Evolutionary conservation across 2,888 invertebrate genomes (phyloP).

Genomic region (Apamea crenata): DNA sequence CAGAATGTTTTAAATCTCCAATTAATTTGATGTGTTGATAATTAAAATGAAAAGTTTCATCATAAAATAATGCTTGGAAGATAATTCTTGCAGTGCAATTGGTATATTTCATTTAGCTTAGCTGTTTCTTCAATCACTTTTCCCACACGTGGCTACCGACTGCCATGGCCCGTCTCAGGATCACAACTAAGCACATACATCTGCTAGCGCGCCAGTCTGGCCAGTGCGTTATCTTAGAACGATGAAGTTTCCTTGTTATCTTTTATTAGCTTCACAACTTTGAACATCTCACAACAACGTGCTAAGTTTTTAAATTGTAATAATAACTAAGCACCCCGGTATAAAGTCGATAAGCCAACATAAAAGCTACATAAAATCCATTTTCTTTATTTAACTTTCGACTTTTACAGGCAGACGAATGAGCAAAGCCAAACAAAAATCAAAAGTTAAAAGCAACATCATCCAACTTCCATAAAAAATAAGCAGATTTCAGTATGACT

Average conservation of each 20-base stretch:
- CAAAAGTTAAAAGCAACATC: conserved; percentile 44
- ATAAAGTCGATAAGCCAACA: conserved; percentile 32
- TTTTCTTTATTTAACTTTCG: conserved; percentile 40
- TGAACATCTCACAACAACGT: conserved; percentile 36
- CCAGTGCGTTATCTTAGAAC: conserved; percentile 20
- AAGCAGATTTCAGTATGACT: conserved; percentile 44
- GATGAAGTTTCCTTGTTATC: conserved; percentile 50
- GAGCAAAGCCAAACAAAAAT: conserved; percentile 33
- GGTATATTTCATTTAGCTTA: not conserved
- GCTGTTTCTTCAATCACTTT: not conserved
- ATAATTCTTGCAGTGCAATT: not conserved
- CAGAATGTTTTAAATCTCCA: not conserved
- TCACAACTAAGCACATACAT: too few relatives aligned
- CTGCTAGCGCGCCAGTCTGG: not conserved
- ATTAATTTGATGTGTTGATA: not conserved
- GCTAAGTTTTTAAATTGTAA: conserved; percentile 48
- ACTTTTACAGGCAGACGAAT: conserved; percentile 24
- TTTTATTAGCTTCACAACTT: conserved; percentile 54
- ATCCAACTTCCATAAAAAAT: conserved; percentile 20
- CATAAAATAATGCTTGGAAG: not conserved
- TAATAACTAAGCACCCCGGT: conserved; percentile 25
- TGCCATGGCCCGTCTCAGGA: not conserved
- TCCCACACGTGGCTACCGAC: not conserved
- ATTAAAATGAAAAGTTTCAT: not conserved
- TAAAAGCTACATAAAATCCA: conserved; percentile 30